These are phyloP conservation scores for Cosmorhoe ocellata DNA, from an alignment of 2,888 invertebrate genomes.

Conservation along the genomic window DNA sequence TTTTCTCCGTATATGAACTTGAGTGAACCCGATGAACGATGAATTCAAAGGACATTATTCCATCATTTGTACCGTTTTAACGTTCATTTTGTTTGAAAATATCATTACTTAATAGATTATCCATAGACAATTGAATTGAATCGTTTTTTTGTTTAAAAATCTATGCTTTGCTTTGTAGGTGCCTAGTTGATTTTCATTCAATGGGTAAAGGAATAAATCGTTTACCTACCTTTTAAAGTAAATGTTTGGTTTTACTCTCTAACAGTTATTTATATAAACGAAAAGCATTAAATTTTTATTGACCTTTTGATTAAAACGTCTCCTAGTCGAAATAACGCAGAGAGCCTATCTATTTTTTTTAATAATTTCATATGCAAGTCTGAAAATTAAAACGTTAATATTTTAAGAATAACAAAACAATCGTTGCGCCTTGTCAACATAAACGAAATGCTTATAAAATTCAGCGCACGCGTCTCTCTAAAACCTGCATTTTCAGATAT, in stretches of 20 bases:
- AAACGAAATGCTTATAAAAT: constrained; percentile 31
- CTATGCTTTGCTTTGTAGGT: too few relatives aligned
- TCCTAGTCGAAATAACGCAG: too few relatives aligned
- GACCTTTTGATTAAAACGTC: too few relatives aligned
- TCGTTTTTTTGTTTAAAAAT: not conserved
- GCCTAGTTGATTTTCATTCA: too few relatives aligned
- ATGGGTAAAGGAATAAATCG: too few relatives aligned
- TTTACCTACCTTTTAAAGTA: too few relatives aligned
- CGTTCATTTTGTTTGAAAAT: constrained; percentile 10
- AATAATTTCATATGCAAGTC: not conserved
- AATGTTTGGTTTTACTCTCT: too few relatives aligned
- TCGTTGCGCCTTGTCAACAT: constrained; percentile 34
- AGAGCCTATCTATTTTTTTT: too few relatives aligned
- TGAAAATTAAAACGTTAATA: constrained; percentile 4
- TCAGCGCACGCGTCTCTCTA: constrained; percentile 39
- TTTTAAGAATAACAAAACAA: constrained; percentile 35
- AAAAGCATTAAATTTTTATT: too few relatives aligned
- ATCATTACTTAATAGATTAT: not conserved
- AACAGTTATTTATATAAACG: too few relatives aligned
- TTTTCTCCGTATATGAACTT: constrained; percentile 78
- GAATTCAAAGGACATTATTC: constrained; percentile 50
- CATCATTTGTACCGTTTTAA: constrained; percentile 43
- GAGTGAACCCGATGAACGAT: constrained; percentile 62
- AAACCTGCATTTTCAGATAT: constrained; percentile 49
- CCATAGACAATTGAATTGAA: not conserved